phyloP scores from a whole-genome alignment of 2,888 invertebrate genomes.

The Idaea straminata region DNA sequence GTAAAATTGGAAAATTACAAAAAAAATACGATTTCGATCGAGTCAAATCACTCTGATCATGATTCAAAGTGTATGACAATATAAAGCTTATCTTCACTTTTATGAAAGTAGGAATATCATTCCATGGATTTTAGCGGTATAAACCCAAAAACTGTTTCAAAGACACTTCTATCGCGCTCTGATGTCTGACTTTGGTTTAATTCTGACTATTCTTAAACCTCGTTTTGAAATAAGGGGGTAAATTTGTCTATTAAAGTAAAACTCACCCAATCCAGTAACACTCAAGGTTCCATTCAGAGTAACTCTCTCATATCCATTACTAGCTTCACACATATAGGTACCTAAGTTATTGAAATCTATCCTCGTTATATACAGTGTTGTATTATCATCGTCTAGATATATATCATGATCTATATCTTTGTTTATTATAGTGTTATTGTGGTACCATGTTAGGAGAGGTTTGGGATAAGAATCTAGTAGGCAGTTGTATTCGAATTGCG shows the following conservation, averaged over 20 bases:
- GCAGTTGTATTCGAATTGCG: constrained; percentile 48
- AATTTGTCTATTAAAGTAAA: constrained; percentile 12
- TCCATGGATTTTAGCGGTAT: too few relatives aligned
- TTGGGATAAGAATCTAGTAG: constrained; percentile 46
- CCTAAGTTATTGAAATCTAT: constrained; percentile 64
- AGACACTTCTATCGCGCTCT: too few relatives aligned
- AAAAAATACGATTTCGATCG: too few relatives aligned
- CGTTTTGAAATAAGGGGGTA: too few relatives aligned
- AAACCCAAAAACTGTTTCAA: too few relatives aligned
- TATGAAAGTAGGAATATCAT: too few relatives aligned
- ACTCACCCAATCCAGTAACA: constrained; percentile 59
- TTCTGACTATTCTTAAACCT: too few relatives aligned
- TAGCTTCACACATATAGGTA: constrained; percentile 73
- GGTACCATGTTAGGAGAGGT: constrained; percentile 49
- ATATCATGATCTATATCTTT: constrained; percentile 28
- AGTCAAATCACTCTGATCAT: too few relatives aligned
- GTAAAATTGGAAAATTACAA: too few relatives aligned
- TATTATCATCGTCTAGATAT: constrained; percentile 38
- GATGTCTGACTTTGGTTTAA: too few relatives aligned
- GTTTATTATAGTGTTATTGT: constrained; percentile 50
- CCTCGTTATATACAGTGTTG: constrained; percentile 44
- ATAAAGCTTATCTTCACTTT: too few relatives aligned
- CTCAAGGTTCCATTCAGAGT: constrained; percentile 45
- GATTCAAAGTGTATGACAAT: too few relatives aligned
- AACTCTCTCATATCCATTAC: constrained; percentile 65